Evolutionary conservation across 2,888 invertebrate genomes (phyloP), one percentile per base, ranked within the genome.

Genomic region (Drosophila hawaiiensis): DNA sequence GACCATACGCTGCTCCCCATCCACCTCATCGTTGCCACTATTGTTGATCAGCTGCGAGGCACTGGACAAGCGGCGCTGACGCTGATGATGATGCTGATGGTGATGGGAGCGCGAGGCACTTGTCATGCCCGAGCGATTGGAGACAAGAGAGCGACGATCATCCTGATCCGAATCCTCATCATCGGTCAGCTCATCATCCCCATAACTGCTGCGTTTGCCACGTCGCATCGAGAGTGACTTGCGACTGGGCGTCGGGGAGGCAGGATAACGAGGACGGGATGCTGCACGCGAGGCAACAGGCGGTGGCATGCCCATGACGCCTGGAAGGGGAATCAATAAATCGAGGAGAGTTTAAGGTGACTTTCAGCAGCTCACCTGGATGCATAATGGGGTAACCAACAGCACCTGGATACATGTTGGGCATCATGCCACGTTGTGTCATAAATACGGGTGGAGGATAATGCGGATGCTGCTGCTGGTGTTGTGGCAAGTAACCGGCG

Each of bases 241-340:
- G 39, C 96, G 95, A 85, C 96, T 97, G 70, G 95, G 94, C 0
- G 96, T 95, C 0, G 96, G 96, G 0, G 96, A 96, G 0, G 95
- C 94, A 4, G 96, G 95, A 39, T 96, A 95, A 10, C 96, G 95
- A 0, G 94, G 93, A 31, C 96, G 94, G 0, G 96, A 95, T 2
- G 94, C 93, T 0, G 94, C 94, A 29, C 95, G 94, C 86, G 94
- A 76, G 80, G 92, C 80, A 79, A 93, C 79, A 2, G 91, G 74
- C 0, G 91, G 87, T 1, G 93, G 92, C 85, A 92, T 92, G 22
- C 91, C 91, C 80, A 92, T 90, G 35, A 92, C 76, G 61, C 92
- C 92, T 92, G 14, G 0, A 2, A 35, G 10, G 2, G 1, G 25
- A 35, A 12, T 12, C 4, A 25, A 9, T 12, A 12, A 22, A 47